Conservation (phyloP, 2,113 vertebrate species). For the Nanger granti region DNA sequence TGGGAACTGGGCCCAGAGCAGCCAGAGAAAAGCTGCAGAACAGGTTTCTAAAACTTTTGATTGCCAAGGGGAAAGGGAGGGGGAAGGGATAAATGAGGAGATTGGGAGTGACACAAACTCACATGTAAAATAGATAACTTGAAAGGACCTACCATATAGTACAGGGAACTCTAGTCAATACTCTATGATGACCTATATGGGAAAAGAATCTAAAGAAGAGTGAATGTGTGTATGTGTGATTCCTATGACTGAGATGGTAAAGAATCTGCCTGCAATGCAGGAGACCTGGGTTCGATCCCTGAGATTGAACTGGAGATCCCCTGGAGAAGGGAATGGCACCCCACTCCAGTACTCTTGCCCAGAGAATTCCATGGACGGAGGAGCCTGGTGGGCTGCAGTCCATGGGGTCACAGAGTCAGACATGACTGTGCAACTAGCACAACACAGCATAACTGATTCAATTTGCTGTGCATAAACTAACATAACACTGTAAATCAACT, state of each 20-base stretch:
- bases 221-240: background rate
- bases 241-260: background rate
- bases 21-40: constrained; percentile 36
- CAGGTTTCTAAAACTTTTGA: constrained; percentile 33
- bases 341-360: background rate
- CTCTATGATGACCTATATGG: background rate
- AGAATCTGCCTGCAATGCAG: background rate
- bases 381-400: background rate
- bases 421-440: background rate
- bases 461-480: background rate
- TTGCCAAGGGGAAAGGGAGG: background rate
- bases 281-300: background rate
- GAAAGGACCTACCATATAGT: background rate
- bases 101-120: background rate
- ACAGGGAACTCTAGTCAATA: background rate
- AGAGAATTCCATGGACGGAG: background rate
- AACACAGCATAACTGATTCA: background rate
- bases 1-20: constrained; percentile 19
- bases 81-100: background rate
- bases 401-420: background rate
- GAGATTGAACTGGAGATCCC: background rate
- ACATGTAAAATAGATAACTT: background rate
- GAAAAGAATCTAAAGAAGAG: background rate
- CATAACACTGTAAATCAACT: background rate
- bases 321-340: background rate